Evolutionary conservation across 2,797 vertebrate genomes (phyloP), one percentile per base, ranked within the genome.

Genomic region (Diplodus sargus): DNA sequence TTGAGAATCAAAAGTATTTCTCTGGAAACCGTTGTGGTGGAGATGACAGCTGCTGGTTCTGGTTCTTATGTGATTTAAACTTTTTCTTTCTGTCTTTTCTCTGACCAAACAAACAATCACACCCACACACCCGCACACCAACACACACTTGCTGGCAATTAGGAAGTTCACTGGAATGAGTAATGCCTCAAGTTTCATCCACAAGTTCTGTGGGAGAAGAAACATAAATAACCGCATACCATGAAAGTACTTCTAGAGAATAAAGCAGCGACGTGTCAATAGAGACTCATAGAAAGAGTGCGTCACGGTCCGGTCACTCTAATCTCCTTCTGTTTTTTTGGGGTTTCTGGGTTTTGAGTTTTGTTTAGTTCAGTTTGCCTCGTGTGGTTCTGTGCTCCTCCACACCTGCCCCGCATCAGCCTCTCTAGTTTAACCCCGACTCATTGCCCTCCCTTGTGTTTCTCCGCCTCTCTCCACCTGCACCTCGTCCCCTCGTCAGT

Each of bases 1-100:
- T 25, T 4, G 20, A 67, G 12, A 60, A 65, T 56, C 22, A 16
- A 62, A 48, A 10, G 30, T 30, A 16, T 60, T 84, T 84, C 57
- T 60, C 1, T 43, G 60, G 23, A 78, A 42, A 63, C 0, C 2
- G 39, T 7, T 67, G 64, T 1, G 2, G 49, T 34, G 42, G 1
- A 0, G 14, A 47, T 43, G 34, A 0, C 57, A 48, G 0, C 20
- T 11, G 45, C 4, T 1, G 14, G 34, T 18, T 60, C 43, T 59
- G 28, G n/a, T 39, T 39, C 39, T 39, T 10, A 39, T 39, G 5
- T 16, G 45, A 20, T 25, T 13, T 0, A 8, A 28, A 62, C 18
- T 62, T 62, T 45, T 8, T 42, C 30, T 61, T 39, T 28, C 17
- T 4, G 20, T 45, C 17, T 16, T 47, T 47, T 4, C 14, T 16